Conservation (phyloP, 1,140 invertebrate genomes). For the Apis laboriosa region DNA sequence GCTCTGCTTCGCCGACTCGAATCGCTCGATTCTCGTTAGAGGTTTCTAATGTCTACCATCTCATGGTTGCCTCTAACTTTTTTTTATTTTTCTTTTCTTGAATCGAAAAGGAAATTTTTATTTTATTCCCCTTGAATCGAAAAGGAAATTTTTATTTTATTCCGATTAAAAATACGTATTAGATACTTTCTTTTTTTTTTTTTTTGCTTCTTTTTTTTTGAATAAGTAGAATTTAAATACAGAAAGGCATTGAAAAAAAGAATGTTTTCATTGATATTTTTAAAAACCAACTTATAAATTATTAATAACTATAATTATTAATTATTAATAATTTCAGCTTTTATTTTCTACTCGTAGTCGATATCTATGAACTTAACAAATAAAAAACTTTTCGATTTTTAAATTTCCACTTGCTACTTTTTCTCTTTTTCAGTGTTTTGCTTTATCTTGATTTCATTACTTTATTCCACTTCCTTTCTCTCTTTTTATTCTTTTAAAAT, state of each 20-base stretch:
- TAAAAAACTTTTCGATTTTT: not conserved
- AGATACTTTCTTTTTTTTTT: not conserved
- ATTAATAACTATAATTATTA: too few species aligned
- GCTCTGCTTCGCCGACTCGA: not conserved
- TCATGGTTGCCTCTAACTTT: not conserved
- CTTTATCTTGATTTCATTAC: not conserved
- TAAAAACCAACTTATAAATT: too few species aligned
- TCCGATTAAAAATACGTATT: not conserved
- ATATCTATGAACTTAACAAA: slow-evolving; percentile 59
- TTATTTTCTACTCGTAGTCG: slow-evolving; percentile 62
- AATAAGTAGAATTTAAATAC: too few species aligned
- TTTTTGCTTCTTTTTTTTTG: not conserved
- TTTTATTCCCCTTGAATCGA: not conserved
- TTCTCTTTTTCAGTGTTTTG: slow-evolving; percentile 61
- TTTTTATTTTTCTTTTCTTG: not conserved
- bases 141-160: not conserved
- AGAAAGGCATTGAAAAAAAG: too few species aligned
- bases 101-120: not conserved
- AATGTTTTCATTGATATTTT: too few species aligned
- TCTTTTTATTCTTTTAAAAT: not conserved
- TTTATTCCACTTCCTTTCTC: not conserved
- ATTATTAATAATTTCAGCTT: slow-evolving; percentile 66
- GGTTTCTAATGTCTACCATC: not conserved
- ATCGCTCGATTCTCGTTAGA: slow-evolving; percentile 8
- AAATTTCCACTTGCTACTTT: slow-evolving; percentile 45